These are phyloP conservation scores for Campylomormyrus tamandua DNA, from an alignment of 2,113 vertebrate species.

Conservation along the genomic window DNA sequence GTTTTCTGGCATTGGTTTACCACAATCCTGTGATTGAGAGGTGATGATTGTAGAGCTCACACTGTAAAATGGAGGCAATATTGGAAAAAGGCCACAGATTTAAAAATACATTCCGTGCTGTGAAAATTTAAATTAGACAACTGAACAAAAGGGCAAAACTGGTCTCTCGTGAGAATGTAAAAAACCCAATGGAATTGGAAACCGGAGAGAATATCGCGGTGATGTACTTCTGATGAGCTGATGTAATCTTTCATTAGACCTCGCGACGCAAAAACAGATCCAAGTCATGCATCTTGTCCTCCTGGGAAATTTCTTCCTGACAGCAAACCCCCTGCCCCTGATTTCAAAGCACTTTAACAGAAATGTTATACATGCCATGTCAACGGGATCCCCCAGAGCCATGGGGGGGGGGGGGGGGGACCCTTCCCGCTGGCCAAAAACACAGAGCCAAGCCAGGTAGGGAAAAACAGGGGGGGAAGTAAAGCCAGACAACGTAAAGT, in stretches of 20 bases:
- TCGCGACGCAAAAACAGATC: neutral
- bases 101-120: neutral
- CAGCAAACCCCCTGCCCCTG: neutral
- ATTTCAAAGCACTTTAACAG: neutral
- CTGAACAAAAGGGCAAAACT: neutral
- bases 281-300: neutral
- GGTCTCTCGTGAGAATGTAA: neutral
- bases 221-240: neutral
- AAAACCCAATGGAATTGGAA: neutral
- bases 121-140: neutral
- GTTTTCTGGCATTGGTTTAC: neutral
- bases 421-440: neutral
- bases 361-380: neutral
- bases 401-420: no score
- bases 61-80: neutral
- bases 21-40: neutral
- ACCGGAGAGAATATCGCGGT: neutral
- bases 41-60: neutral
- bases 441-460: neutral
- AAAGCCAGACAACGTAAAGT: neutral
- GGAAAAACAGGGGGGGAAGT: neutral
- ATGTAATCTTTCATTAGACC: neutral
- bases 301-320: neutral
- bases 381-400: neutral
- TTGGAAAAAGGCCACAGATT: neutral